Percentiles rank a stretch among this genome's conserved stretches.
Evolutionary conservation across 2,113 vertebrate species (phyloP).

Genomic region (Melanocharis versteri): DNA sequence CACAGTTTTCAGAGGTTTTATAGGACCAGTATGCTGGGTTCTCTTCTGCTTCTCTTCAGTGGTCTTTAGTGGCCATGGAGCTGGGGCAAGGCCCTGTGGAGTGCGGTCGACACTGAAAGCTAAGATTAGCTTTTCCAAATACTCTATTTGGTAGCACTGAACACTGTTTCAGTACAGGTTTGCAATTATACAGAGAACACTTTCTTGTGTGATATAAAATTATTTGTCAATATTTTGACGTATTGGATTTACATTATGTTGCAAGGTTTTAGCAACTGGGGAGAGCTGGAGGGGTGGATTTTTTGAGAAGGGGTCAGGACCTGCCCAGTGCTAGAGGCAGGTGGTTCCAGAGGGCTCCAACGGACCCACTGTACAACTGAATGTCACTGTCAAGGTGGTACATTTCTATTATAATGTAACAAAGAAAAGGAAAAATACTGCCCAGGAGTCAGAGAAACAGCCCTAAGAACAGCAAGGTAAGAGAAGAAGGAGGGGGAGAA

Average conservation of each 20-base stretch:
- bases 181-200: neutral
- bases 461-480: neutral
- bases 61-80: neutral
- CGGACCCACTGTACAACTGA: neutral
- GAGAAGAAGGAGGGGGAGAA: neutral
- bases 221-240: neutral
- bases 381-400: neutral
- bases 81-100: neutral
- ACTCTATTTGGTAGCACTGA: neutral
- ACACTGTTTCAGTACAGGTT: neutral
- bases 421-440: neutral
- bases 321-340: neutral
- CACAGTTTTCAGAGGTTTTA: neutral
- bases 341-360: fast-evolving
- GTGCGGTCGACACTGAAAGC: neutral
- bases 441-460: neutral
- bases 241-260: neutral
- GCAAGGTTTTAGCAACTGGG: neutral
- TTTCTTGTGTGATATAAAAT: neutral
- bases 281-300: neutral
- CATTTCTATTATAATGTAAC: neutral
- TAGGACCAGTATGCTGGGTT: neutral
- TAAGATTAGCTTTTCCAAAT: neutral
- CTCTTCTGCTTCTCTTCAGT: neutral
- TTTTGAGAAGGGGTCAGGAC: neutral